phyloP scores from a whole-genome alignment of 2,888 invertebrate species.

The Sabatieria punctata region DNA sequence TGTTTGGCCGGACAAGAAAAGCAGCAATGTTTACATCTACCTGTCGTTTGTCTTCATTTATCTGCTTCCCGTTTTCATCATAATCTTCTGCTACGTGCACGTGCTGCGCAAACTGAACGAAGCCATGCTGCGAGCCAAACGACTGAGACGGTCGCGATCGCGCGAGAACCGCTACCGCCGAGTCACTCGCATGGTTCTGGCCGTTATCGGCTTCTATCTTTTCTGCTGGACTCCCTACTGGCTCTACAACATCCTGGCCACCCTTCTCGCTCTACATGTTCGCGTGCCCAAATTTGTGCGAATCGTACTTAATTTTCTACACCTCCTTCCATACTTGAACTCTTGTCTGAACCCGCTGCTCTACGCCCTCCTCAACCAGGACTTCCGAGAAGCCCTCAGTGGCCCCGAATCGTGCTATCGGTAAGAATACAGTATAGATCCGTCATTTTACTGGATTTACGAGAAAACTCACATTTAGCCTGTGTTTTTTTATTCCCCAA shows the following conservation, averaged over 20 bases:
- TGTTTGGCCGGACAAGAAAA: background rate
- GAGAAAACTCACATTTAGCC: too few relatives aligned
- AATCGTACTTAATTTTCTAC: too few relatives aligned
- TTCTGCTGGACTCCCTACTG: conserved; percentile 11
- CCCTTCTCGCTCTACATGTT: too few relatives aligned
- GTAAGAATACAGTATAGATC: too few relatives aligned
- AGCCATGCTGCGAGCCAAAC: conserved; percentile 1
- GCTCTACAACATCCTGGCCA: conserved; percentile 6
- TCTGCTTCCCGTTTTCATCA: background rate
- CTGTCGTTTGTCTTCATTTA: conserved; percentile 1
- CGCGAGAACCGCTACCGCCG: background rate
- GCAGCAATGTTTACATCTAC: background rate
- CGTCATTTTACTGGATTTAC: too few relatives aligned
- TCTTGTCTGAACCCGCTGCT: too few relatives aligned
- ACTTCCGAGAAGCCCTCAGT: too few relatives aligned
- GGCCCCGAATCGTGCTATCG: too few relatives aligned
- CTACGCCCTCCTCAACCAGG: too few relatives aligned
- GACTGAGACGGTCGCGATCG: background rate
- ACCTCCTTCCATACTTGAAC: too few relatives aligned
- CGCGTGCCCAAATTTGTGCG: too few relatives aligned
- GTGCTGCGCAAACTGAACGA: conserved; percentile 1
- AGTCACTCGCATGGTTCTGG: conserved; percentile 8
- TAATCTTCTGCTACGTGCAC: background rate
- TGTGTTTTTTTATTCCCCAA: too few relatives aligned
- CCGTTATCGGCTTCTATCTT: conserved; percentile 5